Base-by-base conservation (phyloP, 1,140 invertebrate genomes). In the Drosophila nikananu region DNA sequence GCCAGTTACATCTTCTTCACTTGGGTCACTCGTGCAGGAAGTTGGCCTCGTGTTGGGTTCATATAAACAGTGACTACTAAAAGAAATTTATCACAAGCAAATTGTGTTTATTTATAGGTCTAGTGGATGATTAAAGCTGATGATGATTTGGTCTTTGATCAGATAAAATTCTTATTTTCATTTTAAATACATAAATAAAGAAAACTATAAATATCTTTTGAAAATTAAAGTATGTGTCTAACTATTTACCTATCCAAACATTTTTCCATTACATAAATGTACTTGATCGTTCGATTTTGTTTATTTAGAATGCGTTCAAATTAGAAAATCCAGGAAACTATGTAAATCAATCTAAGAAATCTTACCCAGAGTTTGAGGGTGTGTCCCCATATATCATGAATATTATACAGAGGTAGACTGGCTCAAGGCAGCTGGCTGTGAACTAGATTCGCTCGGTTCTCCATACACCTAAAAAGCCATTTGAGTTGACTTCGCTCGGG, bases 1-100 rank as follows among this genome's bases (percentile, higher is more conserved):
- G 66, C 46, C 42, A 80, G 81, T 81, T 90, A 90, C 84, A 90
- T 72, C 65, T 74, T 52, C 44, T 74, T 52, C 48, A 30, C 39
- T 57, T 70, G 44, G 61, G 59, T 55, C 55, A 27, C 46, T 23
- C 63, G 57, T 42, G 62, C 70, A 82, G 52, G 70, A 86, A 86
- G 65, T 82, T 42, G 48, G 60, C 51, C 70, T 39, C 58, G 39
- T 72, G 37, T 23, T 55, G 54, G 19, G 27, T 57, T 7, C 19
- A 55, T 21, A 37, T 41, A 23, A 23, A 68, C 49, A 71, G 49
- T 68, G 37, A 3, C 13, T 19, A 30, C 65, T 30, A 25, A 23
- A 39, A 44, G 8, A 37, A 37, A 37, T 19, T 9, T 5, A 32
- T 25, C 9, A 35, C 48, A 2, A 7, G 10, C 15, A 27, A 64